Evolutionary conservation across 1,140 invertebrate genomes (phyloP).

Genomic region (Oedothorax gibbosus): DNA sequence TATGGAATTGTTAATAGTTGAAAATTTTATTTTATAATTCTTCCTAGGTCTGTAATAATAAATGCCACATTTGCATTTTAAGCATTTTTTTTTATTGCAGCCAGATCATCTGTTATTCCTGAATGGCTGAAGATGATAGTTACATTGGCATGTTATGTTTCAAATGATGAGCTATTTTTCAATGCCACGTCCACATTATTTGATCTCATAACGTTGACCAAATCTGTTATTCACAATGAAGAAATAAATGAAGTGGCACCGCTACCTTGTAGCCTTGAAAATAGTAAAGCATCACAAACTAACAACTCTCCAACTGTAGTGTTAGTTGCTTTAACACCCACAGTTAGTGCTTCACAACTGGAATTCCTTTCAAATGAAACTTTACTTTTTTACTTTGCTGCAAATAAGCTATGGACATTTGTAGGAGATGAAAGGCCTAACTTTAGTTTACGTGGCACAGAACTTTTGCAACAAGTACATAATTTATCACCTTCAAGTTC

Average conservation of each 20-base stretch:
- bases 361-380: constrained; percentile 62
- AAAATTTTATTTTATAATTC: neutral
- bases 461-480: constrained; percentile 79
- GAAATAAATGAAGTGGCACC: constrained; percentile 41
- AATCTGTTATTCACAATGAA: constrained; percentile 44
- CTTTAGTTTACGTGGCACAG: constrained; percentile 76
- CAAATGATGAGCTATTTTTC: constrained; percentile 60
- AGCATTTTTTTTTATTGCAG: constrained; percentile 31
- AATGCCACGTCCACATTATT: constrained; percentile 50
- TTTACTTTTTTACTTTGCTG: constrained; percentile 71
- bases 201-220: constrained; percentile 60
- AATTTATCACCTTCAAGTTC: constrained; percentile 75
- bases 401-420: constrained; percentile 78
- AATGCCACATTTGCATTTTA: constrained; percentile 11
- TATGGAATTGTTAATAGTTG: neutral
- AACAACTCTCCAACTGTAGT: constrained; percentile 57
- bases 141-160: constrained; percentile 55
- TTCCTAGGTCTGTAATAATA: neutral
- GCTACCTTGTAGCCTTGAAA: neutral
- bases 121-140: constrained; percentile 61
- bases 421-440: constrained; percentile 73
- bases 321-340: constrained; percentile 68
- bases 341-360: constrained; percentile 65
- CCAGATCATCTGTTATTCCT: constrained; percentile 49
- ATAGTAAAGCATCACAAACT: neutral